Conservation (phyloP, 2,797 vertebrate genomes). For the Tokudaia tokunoshimensis region DNA sequence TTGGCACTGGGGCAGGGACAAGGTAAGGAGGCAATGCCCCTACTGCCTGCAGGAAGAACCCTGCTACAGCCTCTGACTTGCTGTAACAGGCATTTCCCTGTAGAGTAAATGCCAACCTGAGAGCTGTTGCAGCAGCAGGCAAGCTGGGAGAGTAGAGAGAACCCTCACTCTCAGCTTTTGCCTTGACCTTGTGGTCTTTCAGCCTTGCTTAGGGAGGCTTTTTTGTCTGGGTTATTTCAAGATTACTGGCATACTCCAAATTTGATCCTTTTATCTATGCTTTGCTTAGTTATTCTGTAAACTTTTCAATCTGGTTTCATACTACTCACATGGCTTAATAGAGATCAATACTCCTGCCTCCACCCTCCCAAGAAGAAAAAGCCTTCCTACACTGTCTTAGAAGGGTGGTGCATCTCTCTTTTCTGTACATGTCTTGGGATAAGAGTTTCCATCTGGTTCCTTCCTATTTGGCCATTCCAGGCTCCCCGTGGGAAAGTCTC, state of each 20-base stretch:
- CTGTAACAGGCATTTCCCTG: neutral
- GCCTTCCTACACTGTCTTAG: neutral
- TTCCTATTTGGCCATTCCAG: neutral
- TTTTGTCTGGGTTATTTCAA: neutral
- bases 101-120: rapidly evolving
- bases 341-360: neutral
- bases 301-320: neutral
- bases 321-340: too few species aligned
- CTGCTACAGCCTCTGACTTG: neutral
- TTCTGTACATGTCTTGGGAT: neutral
- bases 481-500: neutral
- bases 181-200: neutral
- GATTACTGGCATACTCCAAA: too few species aligned
- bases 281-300: neutral
- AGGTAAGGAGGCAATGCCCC: slow-evolving; percentile 53
- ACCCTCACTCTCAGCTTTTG: too few species aligned
- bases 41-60: rapidly evolving
- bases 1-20: slow-evolving; percentile 32
- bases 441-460: neutral
- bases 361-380: too few species aligned
- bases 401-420: neutral
- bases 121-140: neutral
- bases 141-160: neutral
- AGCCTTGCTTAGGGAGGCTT: neutral
- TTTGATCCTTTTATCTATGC: neutral